phyloP scores from a whole-genome alignment of 2,113 vertebrate genomes.

The Sciurus niger region DNA sequence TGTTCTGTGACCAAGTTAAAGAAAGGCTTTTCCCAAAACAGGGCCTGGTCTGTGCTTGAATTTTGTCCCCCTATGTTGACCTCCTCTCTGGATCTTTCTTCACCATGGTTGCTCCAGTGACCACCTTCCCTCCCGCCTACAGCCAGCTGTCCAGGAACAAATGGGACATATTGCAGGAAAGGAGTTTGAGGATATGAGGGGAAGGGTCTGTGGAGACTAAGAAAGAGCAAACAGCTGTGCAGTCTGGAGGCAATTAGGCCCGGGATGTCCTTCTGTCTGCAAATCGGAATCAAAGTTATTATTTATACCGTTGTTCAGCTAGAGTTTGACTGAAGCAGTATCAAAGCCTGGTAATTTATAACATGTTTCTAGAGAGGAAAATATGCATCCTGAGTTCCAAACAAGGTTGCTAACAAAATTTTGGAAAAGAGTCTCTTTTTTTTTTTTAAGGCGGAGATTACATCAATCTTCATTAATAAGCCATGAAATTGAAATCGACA shows the following conservation, averaged over 20 bases:
- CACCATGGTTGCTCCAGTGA: not conserved
- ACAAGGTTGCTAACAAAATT: not conserved
- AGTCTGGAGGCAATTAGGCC: constrained; percentile 58
- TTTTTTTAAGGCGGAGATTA: not conserved
- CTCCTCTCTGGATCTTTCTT: not conserved
- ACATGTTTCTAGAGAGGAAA: not conserved
- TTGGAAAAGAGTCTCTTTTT: not conserved
- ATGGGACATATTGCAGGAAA: not conserved
- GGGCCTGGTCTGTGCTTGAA: constrained; percentile 51
- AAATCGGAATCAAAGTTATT: constrained; percentile 62
- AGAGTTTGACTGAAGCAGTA: not conserved
- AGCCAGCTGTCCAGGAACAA: not conserved
- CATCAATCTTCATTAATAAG: not conserved
- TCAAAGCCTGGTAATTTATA: constrained; percentile 53
- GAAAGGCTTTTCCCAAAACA: constrained; percentile 71
- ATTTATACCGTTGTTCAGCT: constrained; percentile 15
- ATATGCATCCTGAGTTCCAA: not conserved
- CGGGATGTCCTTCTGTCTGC: constrained; percentile 29
- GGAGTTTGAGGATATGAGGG: not conserved
- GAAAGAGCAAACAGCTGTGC: not conserved
- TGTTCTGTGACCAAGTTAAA: constrained; percentile 82
- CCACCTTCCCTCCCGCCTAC: not conserved
- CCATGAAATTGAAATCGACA: not conserved
- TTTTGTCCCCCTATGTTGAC: not conserved
- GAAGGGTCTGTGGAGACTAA: not conserved